phyloP scores from a whole-genome alignment of 2,888 invertebrate genomes.

The Cynaeus angustus region DNA sequence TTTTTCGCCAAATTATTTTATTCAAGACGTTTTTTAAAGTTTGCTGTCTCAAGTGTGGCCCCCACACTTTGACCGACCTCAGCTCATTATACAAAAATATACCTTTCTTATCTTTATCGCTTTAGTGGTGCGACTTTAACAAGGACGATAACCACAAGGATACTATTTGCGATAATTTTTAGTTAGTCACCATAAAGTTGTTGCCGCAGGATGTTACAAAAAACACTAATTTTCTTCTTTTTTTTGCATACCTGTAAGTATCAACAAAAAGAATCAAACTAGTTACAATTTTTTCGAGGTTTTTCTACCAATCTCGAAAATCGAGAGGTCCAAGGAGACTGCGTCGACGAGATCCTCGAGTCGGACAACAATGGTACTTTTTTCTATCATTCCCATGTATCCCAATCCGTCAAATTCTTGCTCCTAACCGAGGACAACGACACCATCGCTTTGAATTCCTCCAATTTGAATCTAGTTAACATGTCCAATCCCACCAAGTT shows the following conservation, averaged over 20 bases:
- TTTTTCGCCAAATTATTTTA: no score
- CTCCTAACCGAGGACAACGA: conserved; percentile 14
- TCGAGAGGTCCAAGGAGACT: background rate
- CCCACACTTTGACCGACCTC: no score
- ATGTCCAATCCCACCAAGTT: conserved; percentile 24
- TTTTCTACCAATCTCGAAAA: background rate
- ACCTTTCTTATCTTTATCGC: no score
- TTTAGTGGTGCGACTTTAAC: no score
- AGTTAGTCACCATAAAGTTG: no score
- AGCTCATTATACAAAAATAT: no score
- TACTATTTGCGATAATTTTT: no score
- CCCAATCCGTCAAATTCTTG: conserved; percentile 13
- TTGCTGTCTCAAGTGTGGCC: no score
- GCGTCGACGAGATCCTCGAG: background rate
- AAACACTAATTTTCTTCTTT: background rate
- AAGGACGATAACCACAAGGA: no score
- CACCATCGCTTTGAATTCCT: conserved; percentile 12
- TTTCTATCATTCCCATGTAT: background rate
- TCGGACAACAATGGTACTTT: conserved; percentile 14
- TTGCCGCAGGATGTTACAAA: background rate
- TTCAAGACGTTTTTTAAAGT: no score
- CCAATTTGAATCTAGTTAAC: conserved; percentile 18
- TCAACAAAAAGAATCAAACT: background rate
- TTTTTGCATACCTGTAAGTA: background rate
- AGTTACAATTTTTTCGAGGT: background rate